Evolutionary conservation across 2,888 invertebrate species (phyloP), one percentile per base, ranked within the genome.

Genomic region (Hofmannophila pseudospretella): DNA sequence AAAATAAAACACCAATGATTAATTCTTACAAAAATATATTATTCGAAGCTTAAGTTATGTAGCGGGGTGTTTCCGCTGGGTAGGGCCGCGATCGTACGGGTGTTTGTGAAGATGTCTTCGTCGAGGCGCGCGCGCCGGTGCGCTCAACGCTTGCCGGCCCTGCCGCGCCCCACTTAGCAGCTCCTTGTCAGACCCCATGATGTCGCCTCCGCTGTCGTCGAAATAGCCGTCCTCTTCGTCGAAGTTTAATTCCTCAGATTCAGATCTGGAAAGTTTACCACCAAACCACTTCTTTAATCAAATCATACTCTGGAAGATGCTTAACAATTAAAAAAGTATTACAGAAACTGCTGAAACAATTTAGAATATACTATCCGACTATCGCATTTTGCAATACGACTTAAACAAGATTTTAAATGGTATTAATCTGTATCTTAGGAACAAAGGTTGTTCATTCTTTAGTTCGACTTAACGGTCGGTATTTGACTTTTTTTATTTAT

Each of bases 81-180:
- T 62, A 38, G 86, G 86, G 42, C 86, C 86, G 10, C 86, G 70
- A 51, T 87, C 86, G 50, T 84, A 87, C 3, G 86, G 86, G 41
- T 87, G 84, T 81, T 84, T 87, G 58, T 84, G 85, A 11, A 80
- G 86, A 85, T 87, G 86, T 70, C 86, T 76, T 54, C 74, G 82
- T 55, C 80, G 85, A n/a, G 69, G 63, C 2, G 68, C 60, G 9
- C 75, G 62, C 10, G 58, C 58, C 2, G 69, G 59, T 5, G 54
- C 39, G 25, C 25, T 10, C 10, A 45, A 43, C 22, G 59, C 54
- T 33, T 48, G 56, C 12, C 50, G 58, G 37, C 42, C 44, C 20
- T 43, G 49, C 31, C 50, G 47, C 1, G 45, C 36, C 3, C 51
- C 47, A 12, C 41, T 65, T n/a, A 74, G 48, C 2, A 75, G 58